Conservation (phyloP, 2,113 vertebrate species). For the Perca schrenkii region DNA sequence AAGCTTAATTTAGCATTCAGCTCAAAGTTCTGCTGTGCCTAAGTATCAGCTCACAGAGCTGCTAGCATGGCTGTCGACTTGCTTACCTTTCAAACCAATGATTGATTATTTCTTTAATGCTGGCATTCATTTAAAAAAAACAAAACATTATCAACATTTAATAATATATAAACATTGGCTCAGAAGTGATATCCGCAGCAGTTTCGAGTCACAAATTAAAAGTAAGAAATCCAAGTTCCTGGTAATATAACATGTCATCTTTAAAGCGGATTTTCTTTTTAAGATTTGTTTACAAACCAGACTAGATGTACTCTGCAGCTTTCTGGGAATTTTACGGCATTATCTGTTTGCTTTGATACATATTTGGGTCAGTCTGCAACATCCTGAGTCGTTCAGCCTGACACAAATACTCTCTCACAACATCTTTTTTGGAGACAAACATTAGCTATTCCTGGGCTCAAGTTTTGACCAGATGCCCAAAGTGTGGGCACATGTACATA, state of each 20-base stretch:
- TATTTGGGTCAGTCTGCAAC: conserved; percentile 27
- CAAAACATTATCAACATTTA: not conserved
- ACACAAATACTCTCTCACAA: conserved; percentile 40
- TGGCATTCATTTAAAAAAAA: not conserved
- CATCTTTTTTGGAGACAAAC: conserved; percentile 42
- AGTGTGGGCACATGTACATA: conserved; percentile 46
- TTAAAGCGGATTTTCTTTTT: conserved; percentile 14
- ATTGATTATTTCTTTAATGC: not conserved
- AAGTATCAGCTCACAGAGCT: not conserved
- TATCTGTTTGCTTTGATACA: conserved; percentile 41
- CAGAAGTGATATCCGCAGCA: too few relatives aligned
- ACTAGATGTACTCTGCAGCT: conserved; percentile 10
- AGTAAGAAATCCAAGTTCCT: conserved; percentile 11
- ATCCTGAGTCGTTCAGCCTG: conserved; percentile 23
- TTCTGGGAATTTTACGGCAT: not conserved
- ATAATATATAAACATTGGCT: not conserved
- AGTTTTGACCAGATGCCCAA: conserved; percentile 67
- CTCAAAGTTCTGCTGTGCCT: not conserved
- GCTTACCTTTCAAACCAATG: not conserved
- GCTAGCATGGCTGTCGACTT: not conserved
- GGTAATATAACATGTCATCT: conserved; percentile 2
- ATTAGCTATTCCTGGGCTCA: conserved; percentile 65
- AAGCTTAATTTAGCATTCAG: not conserved
- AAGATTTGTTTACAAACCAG: conserved; percentile 38
- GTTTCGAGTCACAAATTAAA: not conserved